Evolutionary conservation across 2,888 invertebrate genomes (phyloP).

Genomic region (Drosophila greeni): DNA sequence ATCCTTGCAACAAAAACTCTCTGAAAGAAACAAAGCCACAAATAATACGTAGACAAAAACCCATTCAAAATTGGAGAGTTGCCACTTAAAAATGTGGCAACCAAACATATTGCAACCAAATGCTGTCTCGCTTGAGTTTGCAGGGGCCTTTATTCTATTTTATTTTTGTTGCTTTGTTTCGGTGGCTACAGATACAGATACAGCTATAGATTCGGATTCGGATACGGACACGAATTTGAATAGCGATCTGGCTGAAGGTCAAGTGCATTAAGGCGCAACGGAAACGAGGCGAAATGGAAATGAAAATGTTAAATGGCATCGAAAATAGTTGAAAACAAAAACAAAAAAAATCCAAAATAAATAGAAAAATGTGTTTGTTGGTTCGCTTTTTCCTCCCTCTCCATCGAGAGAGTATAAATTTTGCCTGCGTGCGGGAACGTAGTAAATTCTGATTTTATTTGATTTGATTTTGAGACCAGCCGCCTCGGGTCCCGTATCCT

Average conservation of each 20-base stretch:
- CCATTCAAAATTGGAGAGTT: not conserved
- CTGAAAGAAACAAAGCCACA: not conserved
- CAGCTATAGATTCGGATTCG: conserved; percentile 19
- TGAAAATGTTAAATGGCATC: conserved; percentile 59
- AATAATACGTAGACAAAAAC: not conserved
- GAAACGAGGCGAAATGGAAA: conserved; percentile 58
- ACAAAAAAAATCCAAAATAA: conserved; percentile 36
- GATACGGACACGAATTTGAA: conserved; percentile 9
- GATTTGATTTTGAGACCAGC: conserved; percentile 59
- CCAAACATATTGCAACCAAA: conserved; percentile 23
- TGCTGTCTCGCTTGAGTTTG: conserved; percentile 33
- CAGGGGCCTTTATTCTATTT: not conserved
- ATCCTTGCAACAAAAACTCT: not conserved
- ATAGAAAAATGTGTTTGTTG: conserved; percentile 42
- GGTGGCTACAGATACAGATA: conserved; percentile 13
- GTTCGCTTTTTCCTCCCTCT: not conserved
- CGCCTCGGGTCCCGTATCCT: conserved; percentile 49
- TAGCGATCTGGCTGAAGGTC: conserved; percentile 54
- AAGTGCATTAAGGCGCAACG: conserved; percentile 74
- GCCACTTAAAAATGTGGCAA: conserved; percentile 7
- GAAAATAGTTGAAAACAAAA: conserved; percentile 23
- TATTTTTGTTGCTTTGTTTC: not conserved
- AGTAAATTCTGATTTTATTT: conserved; percentile 68
- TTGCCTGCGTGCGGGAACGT: conserved; percentile 55
- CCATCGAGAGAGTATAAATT: not conserved